Evolutionary conservation across 1,140 invertebrate genomes (phyloP), one percentile per base, ranked within the genome.

Genomic region (Heliconius hermathena): DNA sequence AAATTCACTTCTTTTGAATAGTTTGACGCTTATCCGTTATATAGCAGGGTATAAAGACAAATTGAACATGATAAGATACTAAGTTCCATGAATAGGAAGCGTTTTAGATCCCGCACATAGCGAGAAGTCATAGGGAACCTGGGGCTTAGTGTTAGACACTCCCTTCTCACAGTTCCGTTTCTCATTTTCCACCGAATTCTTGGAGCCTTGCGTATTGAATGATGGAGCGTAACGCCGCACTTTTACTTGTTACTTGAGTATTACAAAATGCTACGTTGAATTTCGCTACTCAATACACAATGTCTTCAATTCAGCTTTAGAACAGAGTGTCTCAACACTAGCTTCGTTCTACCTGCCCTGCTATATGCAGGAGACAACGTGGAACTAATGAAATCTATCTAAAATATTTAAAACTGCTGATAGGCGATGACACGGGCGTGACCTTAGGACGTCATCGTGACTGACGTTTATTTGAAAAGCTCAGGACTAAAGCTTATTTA

Each of bases 381-480:
- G 26, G 16, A 29, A 9, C 26, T 66, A 9, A 57, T 11, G 20
- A 57, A 22, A 57, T 22, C 20, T 57, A 57, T 8, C 9, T 11
- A 57, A 57, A 57, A n/a, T 57, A 11, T 22, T 57, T 9, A 57
- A 57, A 57, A 11, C 54, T 22, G 54, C 54, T 52, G 49, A 22
- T 57, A 57, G n/a, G 8, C n/a, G 54, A 57, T 57, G 54, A 57
- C 54, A 22, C 54, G n/a, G 54, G 9, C 3, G 54, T 57, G 54
- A 57, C 54, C 54, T n/a, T n/a, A 57, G 20, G 54, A 22, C 8
- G 54, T 57, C 54, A 57, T 57, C 54, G 54, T 57, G 54, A 57
- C 54, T 57, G 54, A 57, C 54, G n/a, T 57, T 57, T 57, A 57
- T 57, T 57, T n/a, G 54, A 22, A 57, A 57, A 57, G 54, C n/a